phyloP scores from a whole-genome alignment of 2,888 invertebrate species.

The Spicauda simplicius region DNA sequence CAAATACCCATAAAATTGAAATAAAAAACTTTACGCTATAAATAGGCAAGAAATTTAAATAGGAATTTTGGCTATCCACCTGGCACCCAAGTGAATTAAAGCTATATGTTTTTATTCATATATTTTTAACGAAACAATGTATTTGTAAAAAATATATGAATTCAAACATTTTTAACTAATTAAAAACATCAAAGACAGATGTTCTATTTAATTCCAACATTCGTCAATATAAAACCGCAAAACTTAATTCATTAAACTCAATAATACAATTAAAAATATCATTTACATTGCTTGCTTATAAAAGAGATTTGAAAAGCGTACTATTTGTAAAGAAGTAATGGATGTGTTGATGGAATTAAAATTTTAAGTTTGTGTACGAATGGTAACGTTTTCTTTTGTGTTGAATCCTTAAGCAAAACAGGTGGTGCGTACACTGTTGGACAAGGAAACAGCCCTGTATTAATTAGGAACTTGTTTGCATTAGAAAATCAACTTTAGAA shows the following conservation, averaged over 20 bases:
- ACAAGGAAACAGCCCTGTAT: slow-evolving; percentile 2
- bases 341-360: not conserved
- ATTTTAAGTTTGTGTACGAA: not conserved
- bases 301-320: not conserved
- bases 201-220: slow-evolving; percentile 3
- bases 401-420: slow-evolving; percentile 31
- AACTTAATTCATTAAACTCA: slow-evolving; percentile 5
- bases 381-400: slow-evolving; percentile 25
- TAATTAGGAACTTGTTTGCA: not conserved
- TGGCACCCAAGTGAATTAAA: too few species aligned
- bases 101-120: too few species aligned
- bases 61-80: too few species aligned
- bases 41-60: too few species aligned
- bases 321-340: slow-evolving; percentile 5
- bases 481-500: too few species aligned
- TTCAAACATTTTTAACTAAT: slow-evolving; percentile 13
- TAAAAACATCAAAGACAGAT: slow-evolving; percentile 18
- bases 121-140: too few species aligned
- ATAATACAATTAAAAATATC: too few species aligned
- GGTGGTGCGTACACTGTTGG: slow-evolving; percentile 36
- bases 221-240: slow-evolving; percentile 12
- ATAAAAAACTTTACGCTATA: too few species aligned
- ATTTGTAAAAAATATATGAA: too few species aligned
- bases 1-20: too few species aligned
- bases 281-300: slow-evolving; percentile 1